phyloP scores from a whole-genome alignment of 2,113 vertebrate genomes.

The Herpetotheres cachinnans region DNA sequence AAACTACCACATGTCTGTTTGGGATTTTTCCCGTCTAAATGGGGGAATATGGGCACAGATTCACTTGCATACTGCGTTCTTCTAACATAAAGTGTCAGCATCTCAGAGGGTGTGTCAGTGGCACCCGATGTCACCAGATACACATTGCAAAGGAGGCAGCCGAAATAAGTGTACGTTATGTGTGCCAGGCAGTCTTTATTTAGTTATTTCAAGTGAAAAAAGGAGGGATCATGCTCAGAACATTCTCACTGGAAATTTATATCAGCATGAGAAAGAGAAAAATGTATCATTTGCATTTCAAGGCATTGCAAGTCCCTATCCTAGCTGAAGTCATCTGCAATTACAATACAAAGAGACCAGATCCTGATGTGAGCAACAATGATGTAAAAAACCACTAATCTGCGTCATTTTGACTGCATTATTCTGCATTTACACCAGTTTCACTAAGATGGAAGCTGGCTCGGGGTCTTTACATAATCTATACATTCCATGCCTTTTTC shows the following conservation, averaged over 20 bases:
- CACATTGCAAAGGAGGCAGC: constrained; percentile 43
- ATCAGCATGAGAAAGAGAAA: constrained; percentile 5
- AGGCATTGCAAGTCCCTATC: neutral
- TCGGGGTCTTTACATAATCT: neutral
- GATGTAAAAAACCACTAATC: neutral
- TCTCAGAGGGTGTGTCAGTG: constrained; percentile 13
- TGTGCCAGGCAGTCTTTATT: constrained; percentile 23
- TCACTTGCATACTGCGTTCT: constrained; percentile 64
- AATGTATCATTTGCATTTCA: constrained; percentile 39
- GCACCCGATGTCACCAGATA: constrained; percentile 43
- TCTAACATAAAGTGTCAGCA: constrained; percentile 58
- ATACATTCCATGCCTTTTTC: constrained; percentile 5
- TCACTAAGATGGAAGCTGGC: neutral
- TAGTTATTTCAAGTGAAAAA: constrained; percentile 13
- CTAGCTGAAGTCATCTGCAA: neutral
- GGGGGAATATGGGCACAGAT: constrained; percentile 62
- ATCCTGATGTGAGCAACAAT: neutral
- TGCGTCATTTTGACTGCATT: neutral
- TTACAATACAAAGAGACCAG: neutral
- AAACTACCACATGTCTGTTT: constrained; percentile 66
- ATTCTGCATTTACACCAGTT: constrained; percentile 16
- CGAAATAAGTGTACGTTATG: neutral
- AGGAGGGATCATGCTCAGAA: neutral
- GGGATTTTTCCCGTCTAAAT: constrained; percentile 67
- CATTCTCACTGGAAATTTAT: constrained; percentile 3